phyloP scores from a whole-genome alignment of 2,113 vertebrate genomes.

The Pedetes capensis region DNA sequence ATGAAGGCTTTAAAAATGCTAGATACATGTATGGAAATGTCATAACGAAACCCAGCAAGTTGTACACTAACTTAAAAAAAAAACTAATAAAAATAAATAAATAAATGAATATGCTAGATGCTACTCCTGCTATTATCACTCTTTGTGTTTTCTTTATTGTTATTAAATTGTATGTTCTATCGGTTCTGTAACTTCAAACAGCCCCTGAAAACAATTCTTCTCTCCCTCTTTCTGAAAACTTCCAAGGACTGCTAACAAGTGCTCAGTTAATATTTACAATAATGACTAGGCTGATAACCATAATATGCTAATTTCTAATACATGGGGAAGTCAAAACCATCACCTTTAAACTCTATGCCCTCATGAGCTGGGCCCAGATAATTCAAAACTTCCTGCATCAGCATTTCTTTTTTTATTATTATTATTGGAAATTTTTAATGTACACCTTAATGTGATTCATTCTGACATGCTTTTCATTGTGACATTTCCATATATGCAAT shows the following conservation, averaged over 20 bases:
- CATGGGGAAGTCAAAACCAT: neutral
- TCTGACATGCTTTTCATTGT: no score
- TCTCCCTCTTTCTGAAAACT: constrained; percentile 35
- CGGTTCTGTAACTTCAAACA: neutral
- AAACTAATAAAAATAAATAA: no score
- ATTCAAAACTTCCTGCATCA: neutral
- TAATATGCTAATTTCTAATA: constrained; percentile 10
- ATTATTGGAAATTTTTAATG: no score
- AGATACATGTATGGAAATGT: no score
- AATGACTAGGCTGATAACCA: neutral
- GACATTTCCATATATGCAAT: no score
- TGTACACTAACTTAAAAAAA: no score
- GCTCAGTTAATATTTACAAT: neutral
- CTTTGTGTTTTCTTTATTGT: neutral
- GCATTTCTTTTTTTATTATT: no score
- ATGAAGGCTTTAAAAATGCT: neutral
- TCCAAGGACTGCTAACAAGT: neutral
- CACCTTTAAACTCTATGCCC: neutral
- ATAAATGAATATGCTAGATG: no score
- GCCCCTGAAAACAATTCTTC: neutral
- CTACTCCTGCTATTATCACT: neutral
- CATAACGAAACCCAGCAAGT: no score
- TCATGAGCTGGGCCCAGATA: neutral
- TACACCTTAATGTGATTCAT: no score
- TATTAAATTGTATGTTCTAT: neutral